Percentiles rank a stretch among this genome's conserved stretches.
phyloP scores from a whole-genome alignment of 2,888 invertebrate species.

The Globia sparganii region DNA sequence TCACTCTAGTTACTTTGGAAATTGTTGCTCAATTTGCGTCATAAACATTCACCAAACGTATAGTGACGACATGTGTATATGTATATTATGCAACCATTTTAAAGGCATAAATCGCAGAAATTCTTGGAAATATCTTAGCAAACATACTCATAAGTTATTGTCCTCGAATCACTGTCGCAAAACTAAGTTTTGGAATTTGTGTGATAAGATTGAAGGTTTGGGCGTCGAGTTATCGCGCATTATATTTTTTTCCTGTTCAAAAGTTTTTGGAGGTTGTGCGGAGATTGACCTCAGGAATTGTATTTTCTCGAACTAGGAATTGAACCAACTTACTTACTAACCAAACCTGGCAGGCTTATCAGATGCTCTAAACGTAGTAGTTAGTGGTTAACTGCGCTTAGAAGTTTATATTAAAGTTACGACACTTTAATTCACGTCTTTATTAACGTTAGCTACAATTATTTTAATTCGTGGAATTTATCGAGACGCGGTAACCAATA shows the following conservation, averaged over 20 bases:
- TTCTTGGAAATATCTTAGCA: background rate
- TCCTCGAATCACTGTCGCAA: background rate
- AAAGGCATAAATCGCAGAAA: background rate
- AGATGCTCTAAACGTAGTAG: too few species aligned
- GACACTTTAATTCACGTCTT: conserved; percentile 13
- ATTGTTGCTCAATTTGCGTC: conserved; percentile 7
- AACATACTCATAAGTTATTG: background rate
- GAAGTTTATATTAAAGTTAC: background rate
- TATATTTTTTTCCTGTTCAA: background rate
- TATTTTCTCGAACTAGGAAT: background rate
- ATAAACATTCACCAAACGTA: background rate
- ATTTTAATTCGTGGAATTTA: conserved; percentile 38
- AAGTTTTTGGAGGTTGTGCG: background rate
- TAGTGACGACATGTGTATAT: background rate
- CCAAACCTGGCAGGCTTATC: background rate
- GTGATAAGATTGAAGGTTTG: background rate
- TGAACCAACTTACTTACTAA: background rate
- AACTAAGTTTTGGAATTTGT: background rate
- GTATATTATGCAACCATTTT: background rate
- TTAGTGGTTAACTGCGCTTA: background rate
- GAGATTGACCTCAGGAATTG: background rate
- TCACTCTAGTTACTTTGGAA: background rate
- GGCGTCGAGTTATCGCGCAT: background rate
- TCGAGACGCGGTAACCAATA: conserved; percentile 15
- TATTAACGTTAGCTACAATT: conserved; percentile 9